Evolutionary conservation across 2,113 vertebrate species (phyloP), one percentile per base, ranked within the genome.

Genomic region (Porphyrio hochstetteri): DNA sequence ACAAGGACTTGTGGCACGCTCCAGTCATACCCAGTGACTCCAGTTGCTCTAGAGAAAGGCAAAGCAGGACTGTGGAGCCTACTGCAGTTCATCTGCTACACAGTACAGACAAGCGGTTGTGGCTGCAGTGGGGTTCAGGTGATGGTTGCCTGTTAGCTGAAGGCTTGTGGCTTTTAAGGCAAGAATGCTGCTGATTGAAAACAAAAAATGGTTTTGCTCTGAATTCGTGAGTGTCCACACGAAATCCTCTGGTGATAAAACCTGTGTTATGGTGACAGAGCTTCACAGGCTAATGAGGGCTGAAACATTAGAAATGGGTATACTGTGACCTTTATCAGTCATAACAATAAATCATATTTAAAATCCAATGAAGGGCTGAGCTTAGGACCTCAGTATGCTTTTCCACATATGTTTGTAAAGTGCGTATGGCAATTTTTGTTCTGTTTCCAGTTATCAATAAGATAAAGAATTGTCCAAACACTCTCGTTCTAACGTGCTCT

Each of bases 1-100:
- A 7, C 56, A 65, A 59, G 24, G n/a, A 53, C 21, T 40, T 19
- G 3, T 19, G 42, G 40, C 38, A n/a, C 8, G 2, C 21, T 46
- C 0, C 1, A 13, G n/a, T 42, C 5, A 1, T 8, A 23, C 4
- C 14, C 46, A 61, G n/a, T 15, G 61, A 60, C 17, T 46, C 21
- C 38, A 15, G 50, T 20, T 44, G 20, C 68, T 86, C 13, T 20
- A 29, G 21, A 31, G 23, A 46, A 12, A 27, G 59, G 20, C 18
- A 46, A 36, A 48, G 27, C 29, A 53, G 36, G 50, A 50, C 31
- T 59, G 38, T 72, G 59, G 84, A 44, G 21, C 24, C 18, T 40
- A 4, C 38, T 18, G 33, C 24, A 24, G 7, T 52, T 64, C 35
- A 38, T 64, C 56, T 0, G 0, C 15, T 23, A 4, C 9, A 5